Percentiles rank a stretch among this genome's conserved stretches.
Conservation (phyloP, 2,797 vertebrate genomes). For the Neomorphus geoffroyi region DNA sequence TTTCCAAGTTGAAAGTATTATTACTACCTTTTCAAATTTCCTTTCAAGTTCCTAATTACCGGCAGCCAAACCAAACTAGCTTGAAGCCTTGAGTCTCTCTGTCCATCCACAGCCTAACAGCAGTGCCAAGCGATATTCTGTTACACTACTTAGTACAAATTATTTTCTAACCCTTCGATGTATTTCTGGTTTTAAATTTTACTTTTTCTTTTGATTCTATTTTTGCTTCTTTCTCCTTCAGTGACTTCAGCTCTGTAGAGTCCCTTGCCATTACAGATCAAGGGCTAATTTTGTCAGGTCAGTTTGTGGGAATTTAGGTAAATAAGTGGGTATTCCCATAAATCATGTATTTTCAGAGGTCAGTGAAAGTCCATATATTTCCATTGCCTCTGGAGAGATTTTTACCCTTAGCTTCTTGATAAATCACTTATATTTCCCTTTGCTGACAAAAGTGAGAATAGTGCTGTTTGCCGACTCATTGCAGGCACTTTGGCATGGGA, state of each 20-base stretch:
- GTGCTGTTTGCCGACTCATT: neutral
- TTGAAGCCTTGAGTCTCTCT: conserved; percentile 1
- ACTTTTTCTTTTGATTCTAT: neutral
- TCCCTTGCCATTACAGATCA: conserved; percentile 3
- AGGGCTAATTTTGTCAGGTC: conserved; percentile 23
- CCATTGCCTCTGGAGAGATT: neutral
- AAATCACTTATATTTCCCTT: conserved; percentile 23
- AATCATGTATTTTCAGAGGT: conserved; percentile 34
- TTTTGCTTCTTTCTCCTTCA: conserved; percentile 24
- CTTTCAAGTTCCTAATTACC: conserved; percentile 43
- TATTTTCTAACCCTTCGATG: neutral
- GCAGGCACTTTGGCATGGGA: neutral
- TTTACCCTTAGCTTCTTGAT: conserved; percentile 20
- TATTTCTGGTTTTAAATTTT: neutral
- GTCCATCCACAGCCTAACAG: neutral
- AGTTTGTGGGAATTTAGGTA: conserved; percentile 17
- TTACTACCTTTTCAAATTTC: conserved; percentile 9
- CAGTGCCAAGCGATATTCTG: neutral
- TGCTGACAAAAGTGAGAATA: neutral
- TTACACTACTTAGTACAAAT: conserved; percentile 14
- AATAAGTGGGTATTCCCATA: conserved; percentile 33
- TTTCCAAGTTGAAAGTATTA: conserved; percentile 4
- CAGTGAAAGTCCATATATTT: conserved; percentile 34
- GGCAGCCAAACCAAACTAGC: conserved; percentile 40
- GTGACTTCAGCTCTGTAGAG: neutral